Percentiles rank a stretch among this genome's conserved stretches.
These are phyloP conservation scores for Sipha flava DNA, from an alignment of 1,140 invertebrate species.

Conservation along the genomic window DNA sequence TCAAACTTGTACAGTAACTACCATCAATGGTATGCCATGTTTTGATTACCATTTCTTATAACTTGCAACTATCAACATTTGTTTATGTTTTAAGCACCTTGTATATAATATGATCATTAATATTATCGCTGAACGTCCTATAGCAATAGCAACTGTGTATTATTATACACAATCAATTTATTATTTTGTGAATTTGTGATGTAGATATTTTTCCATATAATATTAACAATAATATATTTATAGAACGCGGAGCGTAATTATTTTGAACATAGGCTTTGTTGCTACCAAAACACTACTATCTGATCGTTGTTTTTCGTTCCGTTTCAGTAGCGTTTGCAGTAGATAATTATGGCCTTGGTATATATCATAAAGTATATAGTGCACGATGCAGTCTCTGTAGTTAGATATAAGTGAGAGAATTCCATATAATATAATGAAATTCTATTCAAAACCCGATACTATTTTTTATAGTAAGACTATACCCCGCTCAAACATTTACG, in stretches of 20 bases:
- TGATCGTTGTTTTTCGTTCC: conserved; percentile 6
- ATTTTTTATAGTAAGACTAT: no score
- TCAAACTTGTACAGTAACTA: no score
- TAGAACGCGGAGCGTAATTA: background rate
- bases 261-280: background rate
- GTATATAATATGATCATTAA: background rate
- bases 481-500: no score
- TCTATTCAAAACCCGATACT: background rate
- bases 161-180: background rate
- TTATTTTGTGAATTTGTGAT: background rate
- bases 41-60: no score
- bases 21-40: no score
- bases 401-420: background rate
- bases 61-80: no score
- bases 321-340: conserved; percentile 27
- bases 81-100: no score
- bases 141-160: background rate
- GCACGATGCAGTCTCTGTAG: background rate
- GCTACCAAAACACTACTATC: background rate
- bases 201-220: background rate
- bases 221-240: background rate
- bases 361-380: background rate
- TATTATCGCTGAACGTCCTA: background rate
- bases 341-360: conserved; percentile 16
- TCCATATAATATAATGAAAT: background rate